Evolutionary conservation across 2,113 vertebrate species (phyloP), one percentile per base, ranked within the genome.

Genomic region (Odontophorus gujanensis): DNA sequence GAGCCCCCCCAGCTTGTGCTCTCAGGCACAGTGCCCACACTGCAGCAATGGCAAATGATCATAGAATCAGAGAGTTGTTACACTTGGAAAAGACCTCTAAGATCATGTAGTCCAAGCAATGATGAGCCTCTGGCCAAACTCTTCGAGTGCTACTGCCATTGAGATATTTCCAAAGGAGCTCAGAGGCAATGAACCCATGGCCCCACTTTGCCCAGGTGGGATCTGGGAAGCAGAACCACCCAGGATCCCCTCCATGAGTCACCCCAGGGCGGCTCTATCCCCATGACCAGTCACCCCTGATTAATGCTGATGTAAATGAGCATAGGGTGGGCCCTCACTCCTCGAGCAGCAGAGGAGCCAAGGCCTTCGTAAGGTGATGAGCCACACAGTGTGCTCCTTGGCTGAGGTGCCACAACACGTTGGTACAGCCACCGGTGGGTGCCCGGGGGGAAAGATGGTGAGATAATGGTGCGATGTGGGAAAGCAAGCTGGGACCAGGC

Each of bases 221-320:
- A 65, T 76, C 45, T 0, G 1, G 76, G 73, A 67, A 91, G 87
- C 2, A 0, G 73, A 81, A 57, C 32, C 68, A 38, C 58, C 40
- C 82, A 81, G 87, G 72, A 40, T 75, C 40, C 91, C 93, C 58
- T 48, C 0, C 2, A 6, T 80, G 85, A 91, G 68, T 95, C 87
- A 95, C 40, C 43, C 30, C 0, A 1, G 87, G 67, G 87, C 2
- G 48, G 75, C 67, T 95, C 91, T 87, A 89, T 40, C 65, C 73
- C 57, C 77, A 79, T 68, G 89, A 91, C 93, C 92, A 94, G 87
- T 91, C 82, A 72, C 76, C 90, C 30, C 92, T 90, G 93, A 95
- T 92, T 81, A 96, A 83, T 73, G n/a, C 69, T 92, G 94, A 94
- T 95, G 93, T 79, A 90, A 95, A 90, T 0, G 82, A 95, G 67